phyloP scores from a whole-genome alignment of 2,888 invertebrate genomes.

The Lissonota sp. region DNA sequence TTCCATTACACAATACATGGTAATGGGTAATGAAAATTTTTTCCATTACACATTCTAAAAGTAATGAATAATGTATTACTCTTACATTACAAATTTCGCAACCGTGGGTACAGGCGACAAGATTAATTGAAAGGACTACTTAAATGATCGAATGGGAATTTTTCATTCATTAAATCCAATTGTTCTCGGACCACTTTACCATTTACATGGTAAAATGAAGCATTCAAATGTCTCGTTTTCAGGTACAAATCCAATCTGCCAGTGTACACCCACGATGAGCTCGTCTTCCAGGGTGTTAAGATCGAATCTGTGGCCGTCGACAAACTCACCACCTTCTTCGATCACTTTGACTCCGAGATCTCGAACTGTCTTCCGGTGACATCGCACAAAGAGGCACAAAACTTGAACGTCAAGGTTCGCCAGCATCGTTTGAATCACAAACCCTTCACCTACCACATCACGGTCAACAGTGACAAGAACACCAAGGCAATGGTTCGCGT shows the following conservation, averaged over 20 bases:
- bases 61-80: too few relatives aligned
- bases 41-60: too few relatives aligned
- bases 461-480: slow-evolving; percentile 86
- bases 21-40: too few relatives aligned
- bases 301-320: slow-evolving; percentile 88
- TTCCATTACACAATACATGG: too few relatives aligned
- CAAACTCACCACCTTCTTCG: slow-evolving; percentile 89
- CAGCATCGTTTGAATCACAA: slow-evolving; percentile 90
- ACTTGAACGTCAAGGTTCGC: slow-evolving; percentile 86
- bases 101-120: too few relatives aligned
- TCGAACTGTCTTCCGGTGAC: slow-evolving; percentile 84
- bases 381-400: slow-evolving; percentile 83
- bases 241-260: slow-evolving; percentile 86
- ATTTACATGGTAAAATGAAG: too few relatives aligned
- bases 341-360: slow-evolving; percentile 87
- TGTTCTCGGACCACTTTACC: too few relatives aligned
- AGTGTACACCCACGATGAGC: slow-evolving; percentile 86
- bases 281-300: slow-evolving; percentile 86
- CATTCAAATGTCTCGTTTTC: slow-evolving; percentile 8
- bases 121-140: too few relatives aligned
- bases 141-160: too few relatives aligned
- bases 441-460: slow-evolving; percentile 87
- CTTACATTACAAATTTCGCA: too few relatives aligned
- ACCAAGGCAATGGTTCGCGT: slow-evolving; percentile 87
- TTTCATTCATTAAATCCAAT: too few relatives aligned